Base-by-base conservation (phyloP, 2,888 invertebrate genomes). In the Drosophila rubida region DNA sequence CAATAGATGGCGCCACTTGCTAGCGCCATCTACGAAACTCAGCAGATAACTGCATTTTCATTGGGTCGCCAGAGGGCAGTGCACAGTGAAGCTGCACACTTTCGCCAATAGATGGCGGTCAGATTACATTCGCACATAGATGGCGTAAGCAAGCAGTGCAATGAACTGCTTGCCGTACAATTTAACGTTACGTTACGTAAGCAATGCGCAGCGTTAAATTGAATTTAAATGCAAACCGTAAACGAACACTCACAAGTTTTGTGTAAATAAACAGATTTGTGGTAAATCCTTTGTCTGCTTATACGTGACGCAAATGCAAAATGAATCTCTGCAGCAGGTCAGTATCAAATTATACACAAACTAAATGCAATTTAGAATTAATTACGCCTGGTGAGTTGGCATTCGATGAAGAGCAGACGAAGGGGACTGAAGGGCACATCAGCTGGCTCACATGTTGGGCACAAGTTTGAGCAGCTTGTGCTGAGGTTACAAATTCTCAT, bases 401-500 rank as follows among this genome's bases (percentile, higher is more conserved):
- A 65, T 44, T 19, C 58, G 42, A 45, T 0, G 11, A 45, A 44
- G 49, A 14, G 16, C 9, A 5, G 19, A 37, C 4, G 14, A 37
- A 23, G 23, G 7, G 37, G 16, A n/a, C n/a, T n/a, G n/a, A n/a
- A n/a, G n/a, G 25, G 16, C 14, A 11, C 23, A 46, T 23, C 14
- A 50, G 49, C 35, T 49, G 49, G 14, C 25, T 23, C 37, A 39
- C n/a, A 25, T 41, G 54, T 59, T 73, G 55, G 55, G 5, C 51
- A 46, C 37, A 84, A 67, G 82, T 75, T 69, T 45, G 57, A 83
- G 75, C 89, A 91, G 89, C 90, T 90, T 90, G 84, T 88, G 88
- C 81, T 81, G 81, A 81, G 89, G 89, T 71, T 88, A 88, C 87
- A 87, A 71, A 75, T 89, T 90, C 87, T 91, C 91, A 90, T 91